phyloP scores from a whole-genome alignment of 2,888 invertebrate genomes.

The Opisthograptis luteolata region DNA sequence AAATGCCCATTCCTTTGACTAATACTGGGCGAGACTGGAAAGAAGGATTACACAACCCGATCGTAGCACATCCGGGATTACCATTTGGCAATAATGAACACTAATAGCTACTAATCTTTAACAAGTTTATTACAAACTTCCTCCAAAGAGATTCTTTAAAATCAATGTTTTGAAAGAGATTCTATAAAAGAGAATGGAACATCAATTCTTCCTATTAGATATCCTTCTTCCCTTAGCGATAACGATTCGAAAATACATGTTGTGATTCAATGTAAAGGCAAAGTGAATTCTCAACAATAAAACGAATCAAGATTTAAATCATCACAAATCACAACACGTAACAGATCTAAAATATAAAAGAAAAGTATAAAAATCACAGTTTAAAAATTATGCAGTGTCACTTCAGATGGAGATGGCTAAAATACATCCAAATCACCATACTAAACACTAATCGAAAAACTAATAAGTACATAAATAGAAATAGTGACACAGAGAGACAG shows the following conservation, averaged over 20 bases:
- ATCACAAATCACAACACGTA: constrained; percentile 77
- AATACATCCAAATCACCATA: constrained; percentile 68
- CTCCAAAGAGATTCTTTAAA: constrained; percentile 21
- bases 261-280: constrained; percentile 65
- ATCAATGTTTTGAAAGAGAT: too few relatives aligned
- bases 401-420: constrained; percentile 72
- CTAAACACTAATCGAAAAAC: constrained; percentile 64
- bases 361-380: constrained; percentile 83
- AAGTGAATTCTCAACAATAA: constrained; percentile 24
- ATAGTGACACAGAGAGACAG: constrained; percentile 78
- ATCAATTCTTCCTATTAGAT: too few relatives aligned
- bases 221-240: constrained; percentile 73
- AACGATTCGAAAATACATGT: constrained; percentile 70
- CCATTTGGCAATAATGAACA: constrained; percentile 62
- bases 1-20: constrained; percentile 78
- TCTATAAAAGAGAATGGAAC: constrained; percentile 42
- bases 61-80: constrained; percentile 71
- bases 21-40: constrained; percentile 80
- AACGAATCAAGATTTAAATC: constrained; percentile 29
- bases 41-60: constrained; percentile 83
- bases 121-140: constrained; percentile 3
- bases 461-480: constrained; percentile 80
- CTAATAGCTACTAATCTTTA: constrained; percentile 36
- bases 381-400: constrained; percentile 83
- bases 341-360: constrained; percentile 79